phyloP scores from a whole-genome alignment of 2,113 vertebrate species.

The Rousettus leschenaultii region DNA sequence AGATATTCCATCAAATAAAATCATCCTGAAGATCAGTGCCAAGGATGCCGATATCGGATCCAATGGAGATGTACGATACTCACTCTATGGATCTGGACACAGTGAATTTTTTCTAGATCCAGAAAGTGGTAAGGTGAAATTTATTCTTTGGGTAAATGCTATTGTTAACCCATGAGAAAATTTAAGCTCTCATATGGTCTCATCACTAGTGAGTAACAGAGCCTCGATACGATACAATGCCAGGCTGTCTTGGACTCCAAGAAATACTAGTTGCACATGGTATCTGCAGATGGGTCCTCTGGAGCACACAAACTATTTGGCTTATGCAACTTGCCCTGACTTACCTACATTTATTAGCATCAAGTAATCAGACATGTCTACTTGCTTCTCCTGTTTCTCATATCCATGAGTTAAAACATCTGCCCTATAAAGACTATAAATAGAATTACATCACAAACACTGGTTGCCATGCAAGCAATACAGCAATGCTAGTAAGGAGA shows the following conservation, averaged over 20 bases:
- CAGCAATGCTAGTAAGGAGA: neutral
- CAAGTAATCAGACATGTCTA: neutral
- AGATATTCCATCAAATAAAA: slow-evolving; percentile 89
- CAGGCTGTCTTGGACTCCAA: neutral
- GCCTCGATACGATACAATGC: neutral
- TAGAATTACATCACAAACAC: neutral
- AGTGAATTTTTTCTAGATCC: slow-evolving; percentile 93
- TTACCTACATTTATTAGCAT: neutral
- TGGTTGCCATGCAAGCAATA: neutral
- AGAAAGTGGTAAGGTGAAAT: slow-evolving; percentile 88
- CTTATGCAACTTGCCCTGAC: neutral
- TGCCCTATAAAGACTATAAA: neutral
- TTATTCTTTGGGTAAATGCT: slow-evolving; percentile 16
- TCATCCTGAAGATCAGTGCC: slow-evolving; percentile 89
- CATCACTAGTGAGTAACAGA: neutral
- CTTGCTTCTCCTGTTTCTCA: neutral
- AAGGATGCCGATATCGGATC: slow-evolving; percentile 91
- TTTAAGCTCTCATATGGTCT: neutral
- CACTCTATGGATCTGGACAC: slow-evolving; percentile 89
- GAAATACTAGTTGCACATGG: neutral
- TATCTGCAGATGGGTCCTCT: neutral
- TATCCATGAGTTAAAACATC: neutral
- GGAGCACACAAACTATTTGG: neutral
- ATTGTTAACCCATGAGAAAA: neutral
- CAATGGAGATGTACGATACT: slow-evolving; percentile 91